A percentile compares a stretch with the other conserved stretches of the same genome.
phyloP scores from a whole-genome alignment of 2,888 invertebrate species.

The Byasa hedistus region DNA sequence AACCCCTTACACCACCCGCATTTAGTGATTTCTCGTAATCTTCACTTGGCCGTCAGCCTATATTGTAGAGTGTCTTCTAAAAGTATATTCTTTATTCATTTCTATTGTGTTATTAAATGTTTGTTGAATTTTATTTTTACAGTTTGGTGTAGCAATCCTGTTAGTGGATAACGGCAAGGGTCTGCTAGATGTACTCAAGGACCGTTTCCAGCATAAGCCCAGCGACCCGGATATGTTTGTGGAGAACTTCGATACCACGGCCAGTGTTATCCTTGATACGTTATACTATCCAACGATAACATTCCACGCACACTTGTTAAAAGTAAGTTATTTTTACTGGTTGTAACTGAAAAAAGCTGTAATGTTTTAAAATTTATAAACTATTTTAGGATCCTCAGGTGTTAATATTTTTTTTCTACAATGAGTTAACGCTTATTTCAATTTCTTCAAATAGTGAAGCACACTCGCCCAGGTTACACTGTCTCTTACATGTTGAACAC shows the following conservation, averaged over 20 bases:
- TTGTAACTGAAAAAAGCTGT: too few species aligned
- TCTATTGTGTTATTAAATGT: too few species aligned
- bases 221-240: conserved; percentile 51
- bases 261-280: conserved; percentile 63
- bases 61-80: too few species aligned
- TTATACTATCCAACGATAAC: conserved; percentile 71
- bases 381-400: too few species aligned
- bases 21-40: background rate
- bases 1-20: too few species aligned
- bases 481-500: too few species aligned
- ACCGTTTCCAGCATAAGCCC: conserved; percentile 46
- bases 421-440: too few species aligned
- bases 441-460: too few species aligned
- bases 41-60: background rate
- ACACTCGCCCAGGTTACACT: too few species aligned
- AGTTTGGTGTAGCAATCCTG: conserved; percentile 70
- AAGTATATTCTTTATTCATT: too few species aligned
- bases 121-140: conserved; percentile 29
- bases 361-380: too few species aligned
- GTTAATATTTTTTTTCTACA: too few species aligned
- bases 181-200: conserved; percentile 59
- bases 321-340: conserved; percentile 49
- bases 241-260: conserved; percentile 72
- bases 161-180: conserved; percentile 69
- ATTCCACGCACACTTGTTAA: conserved; percentile 67